Conservation (phyloP, 92 coral and sea anemone species). For the Porites lobata region DNA sequence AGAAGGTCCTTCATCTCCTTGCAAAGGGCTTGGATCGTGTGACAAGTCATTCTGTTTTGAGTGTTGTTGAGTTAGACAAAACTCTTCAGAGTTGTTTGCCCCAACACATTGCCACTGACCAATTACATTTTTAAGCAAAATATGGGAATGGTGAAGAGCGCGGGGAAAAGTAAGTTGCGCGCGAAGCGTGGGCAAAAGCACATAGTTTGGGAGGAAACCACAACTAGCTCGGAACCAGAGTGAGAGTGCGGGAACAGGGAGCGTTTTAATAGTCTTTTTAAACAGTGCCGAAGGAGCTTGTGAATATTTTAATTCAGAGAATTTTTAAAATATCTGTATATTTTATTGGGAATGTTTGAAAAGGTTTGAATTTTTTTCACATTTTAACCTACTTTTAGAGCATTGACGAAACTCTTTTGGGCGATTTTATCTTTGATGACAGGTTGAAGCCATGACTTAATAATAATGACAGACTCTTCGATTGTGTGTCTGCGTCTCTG, state of each 20-base stretch:
- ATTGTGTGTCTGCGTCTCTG: too few species aligned
- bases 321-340: too few species aligned
- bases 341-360: background rate
- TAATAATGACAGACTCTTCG: too few species aligned
- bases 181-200: background rate
- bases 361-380: background rate
- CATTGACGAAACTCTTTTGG: background rate
- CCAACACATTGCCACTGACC: background rate
- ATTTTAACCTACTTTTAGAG: background rate
- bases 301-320: background rate
- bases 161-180: background rate
- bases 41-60: constrained; percentile 44
- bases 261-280: background rate
- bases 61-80: background rate
- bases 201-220: background rate
- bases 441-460: too few species aligned
- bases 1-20: constrained; percentile 1
- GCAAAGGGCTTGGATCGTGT: constrained; percentile 14
- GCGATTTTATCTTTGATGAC: background rate
- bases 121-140: background rate
- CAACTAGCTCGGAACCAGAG: background rate
- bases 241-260: background rate
- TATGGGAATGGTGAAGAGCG: background rate
- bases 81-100: too few species aligned
- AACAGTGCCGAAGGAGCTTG: background rate